Evolutionary conservation across 2,888 invertebrate species (phyloP), one percentile per base, ranked within the genome.

Genomic region (Formica aserva): DNA sequence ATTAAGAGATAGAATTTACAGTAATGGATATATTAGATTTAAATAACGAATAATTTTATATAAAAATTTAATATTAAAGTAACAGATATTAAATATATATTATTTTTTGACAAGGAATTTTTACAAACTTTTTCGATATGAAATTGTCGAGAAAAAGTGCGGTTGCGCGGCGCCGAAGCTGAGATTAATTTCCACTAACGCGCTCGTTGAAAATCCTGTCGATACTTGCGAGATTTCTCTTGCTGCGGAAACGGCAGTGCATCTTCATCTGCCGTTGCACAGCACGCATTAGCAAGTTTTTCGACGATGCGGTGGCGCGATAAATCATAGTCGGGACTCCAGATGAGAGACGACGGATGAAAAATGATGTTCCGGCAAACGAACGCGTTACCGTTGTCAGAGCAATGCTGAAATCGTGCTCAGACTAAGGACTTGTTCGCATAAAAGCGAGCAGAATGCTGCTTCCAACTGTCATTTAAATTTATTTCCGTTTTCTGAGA

Each of bases 231-330:
- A 81, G 4, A 67, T 65, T 77, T 83, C 71, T 69, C 75, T 18
- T 48, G 71, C 55, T 67, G 66, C 78, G 69, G 60, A 78, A 76
- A 69, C 57, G 69, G 74, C 66, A 78, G 85, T 84, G 87, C 76
- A 85, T 87, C 85, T 87, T 82, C 84, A 85, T 85, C 82, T 26
- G 41, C 45, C 62, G 74, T 41, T 65, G 80, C 80, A 41, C 75
- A 71, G 74, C 72, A 85, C 86, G 88, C 86, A 86, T 88, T 88
- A 88, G 88, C 85, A 86, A 88, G 85, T 88, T 88, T 88, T 88
- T 88, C 86, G 78, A 77, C 74, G 78, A 72, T 83, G 82, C 63
- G 67, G 48, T 55, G 35, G 72, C 76, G 71, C 85, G 82, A 88
- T 88, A 88, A 88, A 88, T 88, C 88, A 88, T 87, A 82, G 82